Percentiles rank a stretch among this genome's conserved stretches.
phyloP scores from a whole-genome alignment of 2,113 vertebrate species.

The Cygnus buccinator region DNA sequence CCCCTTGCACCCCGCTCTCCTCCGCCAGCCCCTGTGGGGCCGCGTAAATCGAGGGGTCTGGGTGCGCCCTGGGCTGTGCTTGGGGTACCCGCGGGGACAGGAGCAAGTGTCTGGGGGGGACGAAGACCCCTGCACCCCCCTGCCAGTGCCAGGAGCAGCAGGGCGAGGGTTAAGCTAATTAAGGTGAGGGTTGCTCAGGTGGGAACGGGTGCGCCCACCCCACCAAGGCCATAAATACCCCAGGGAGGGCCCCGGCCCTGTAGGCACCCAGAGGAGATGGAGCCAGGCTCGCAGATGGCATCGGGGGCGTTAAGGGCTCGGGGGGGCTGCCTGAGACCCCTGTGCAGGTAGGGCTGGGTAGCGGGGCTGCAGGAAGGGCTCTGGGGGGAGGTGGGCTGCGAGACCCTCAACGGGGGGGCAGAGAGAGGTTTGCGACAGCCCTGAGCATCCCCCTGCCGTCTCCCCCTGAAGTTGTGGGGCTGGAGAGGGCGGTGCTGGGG shows the following conservation, averaged over 20 bases:
- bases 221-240: background rate
- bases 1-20: too few relatives aligned
- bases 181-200: background rate
- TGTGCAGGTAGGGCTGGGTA: conserved; percentile 62
- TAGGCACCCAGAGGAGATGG: background rate
- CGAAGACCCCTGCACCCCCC: background rate
- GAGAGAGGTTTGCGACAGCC: background rate
- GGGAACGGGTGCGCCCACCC: background rate
- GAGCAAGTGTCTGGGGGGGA: too few relatives aligned
- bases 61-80: background rate
- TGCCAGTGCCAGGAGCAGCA: background rate
- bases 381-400: accelerated
- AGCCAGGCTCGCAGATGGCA: background rate
- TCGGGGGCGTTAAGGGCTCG: background rate
- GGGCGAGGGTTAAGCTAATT: background rate
- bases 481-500: background rate
- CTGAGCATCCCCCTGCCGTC: background rate
- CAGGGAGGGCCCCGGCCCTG: background rate
- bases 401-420: background rate
- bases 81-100: background rate
- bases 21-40: too few relatives aligned
- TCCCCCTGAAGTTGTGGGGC: background rate
- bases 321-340: background rate
- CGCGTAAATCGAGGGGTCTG: too few relatives aligned
- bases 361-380: background rate